Conservation (phyloP, 2,797 vertebrate genomes). For the Onychomys torridus region DNA sequence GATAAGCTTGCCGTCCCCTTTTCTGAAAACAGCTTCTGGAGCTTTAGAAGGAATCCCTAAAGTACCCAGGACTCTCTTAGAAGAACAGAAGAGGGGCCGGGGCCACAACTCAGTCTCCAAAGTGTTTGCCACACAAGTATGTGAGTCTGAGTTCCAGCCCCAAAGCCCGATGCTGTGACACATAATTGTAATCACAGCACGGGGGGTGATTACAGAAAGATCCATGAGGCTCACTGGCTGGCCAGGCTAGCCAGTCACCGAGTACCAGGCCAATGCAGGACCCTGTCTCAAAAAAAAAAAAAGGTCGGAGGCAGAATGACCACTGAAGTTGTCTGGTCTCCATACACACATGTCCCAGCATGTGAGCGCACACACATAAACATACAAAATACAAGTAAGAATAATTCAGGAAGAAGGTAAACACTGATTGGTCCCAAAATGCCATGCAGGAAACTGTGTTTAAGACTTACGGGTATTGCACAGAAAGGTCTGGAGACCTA, state of each 20-base stretch:
- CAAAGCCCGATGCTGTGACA: background rate
- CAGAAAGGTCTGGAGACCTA: background rate
- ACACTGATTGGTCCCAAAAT: background rate
- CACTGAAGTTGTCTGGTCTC: background rate
- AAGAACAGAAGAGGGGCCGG: background rate
- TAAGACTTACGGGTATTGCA: background rate
- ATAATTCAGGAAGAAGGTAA: background rate
- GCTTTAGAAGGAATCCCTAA: constrained; percentile 4
- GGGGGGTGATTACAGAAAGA: background rate
- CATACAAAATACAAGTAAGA: background rate
- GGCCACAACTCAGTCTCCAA: background rate
- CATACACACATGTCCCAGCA: background rate
- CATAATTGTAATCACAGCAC: background rate
- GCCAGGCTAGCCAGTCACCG: background rate
- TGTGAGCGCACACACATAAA: background rate
- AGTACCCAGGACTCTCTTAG: background rate
- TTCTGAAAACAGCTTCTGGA: constrained; percentile 1
- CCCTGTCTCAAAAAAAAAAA: background rate
- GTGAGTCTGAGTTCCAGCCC: background rate
- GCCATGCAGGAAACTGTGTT: background rate
- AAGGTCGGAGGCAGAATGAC: background rate
- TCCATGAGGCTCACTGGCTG: background rate
- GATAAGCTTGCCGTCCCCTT: background rate
- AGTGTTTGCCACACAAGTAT: background rate
- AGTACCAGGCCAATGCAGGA: background rate